These are phyloP conservation scores for Catalaphyllia jardinei DNA, from an alignment of 64 coral and sea anemone species.

Conservation along the genomic window DNA sequence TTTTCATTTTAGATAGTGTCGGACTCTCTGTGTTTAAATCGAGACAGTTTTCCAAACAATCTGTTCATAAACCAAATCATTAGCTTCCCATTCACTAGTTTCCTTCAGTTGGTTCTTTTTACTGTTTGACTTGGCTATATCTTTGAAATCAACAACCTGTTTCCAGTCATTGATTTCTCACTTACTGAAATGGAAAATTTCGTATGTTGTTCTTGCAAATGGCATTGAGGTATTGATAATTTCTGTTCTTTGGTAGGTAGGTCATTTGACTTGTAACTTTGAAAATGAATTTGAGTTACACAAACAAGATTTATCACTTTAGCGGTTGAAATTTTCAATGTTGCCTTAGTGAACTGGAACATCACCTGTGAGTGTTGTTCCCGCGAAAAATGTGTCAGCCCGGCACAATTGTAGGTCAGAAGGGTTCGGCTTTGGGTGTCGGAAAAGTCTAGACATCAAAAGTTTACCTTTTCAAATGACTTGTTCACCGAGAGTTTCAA, in stretches of 20 bases:
- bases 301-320: background rate
- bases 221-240: background rate
- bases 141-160: background rate
- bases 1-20: background rate
- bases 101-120: background rate
- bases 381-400: background rate
- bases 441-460: slow-evolving; percentile 6
- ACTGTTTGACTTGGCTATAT: background rate
- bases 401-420: background rate
- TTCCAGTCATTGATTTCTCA: too few species aligned
- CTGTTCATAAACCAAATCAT: too few species aligned
- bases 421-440: background rate
- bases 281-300: too few species aligned
- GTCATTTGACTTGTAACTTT: too few species aligned
- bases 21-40: background rate
- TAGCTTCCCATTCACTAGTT: background rate
- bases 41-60: background rate
- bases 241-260: background rate
- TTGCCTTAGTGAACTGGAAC: background rate
- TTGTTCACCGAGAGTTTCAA: background rate
- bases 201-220: background rate
- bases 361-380: background rate
- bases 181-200: too few species aligned
- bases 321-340: background rate
- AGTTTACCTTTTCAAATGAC: background rate